Evolutionary conservation across 2,797 vertebrate genomes (phyloP).

Genomic region (Triplophysa bombifrons): DNA sequence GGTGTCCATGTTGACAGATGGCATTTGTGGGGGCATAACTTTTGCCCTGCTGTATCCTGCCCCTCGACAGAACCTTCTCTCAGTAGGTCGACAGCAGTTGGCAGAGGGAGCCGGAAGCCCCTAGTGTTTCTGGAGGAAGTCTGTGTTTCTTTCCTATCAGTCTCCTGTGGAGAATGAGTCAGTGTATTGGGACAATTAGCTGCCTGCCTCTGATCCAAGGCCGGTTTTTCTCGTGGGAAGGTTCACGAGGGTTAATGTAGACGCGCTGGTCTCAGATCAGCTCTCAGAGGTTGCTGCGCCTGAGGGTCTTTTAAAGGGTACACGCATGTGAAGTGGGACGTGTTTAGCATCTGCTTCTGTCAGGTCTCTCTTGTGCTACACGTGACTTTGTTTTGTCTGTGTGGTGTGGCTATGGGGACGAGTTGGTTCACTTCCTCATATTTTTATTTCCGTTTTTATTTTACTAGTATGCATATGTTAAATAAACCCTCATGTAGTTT

Average conservation of each 20-base stretch:
- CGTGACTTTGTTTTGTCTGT: slow-evolving; percentile 52
- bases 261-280: slow-evolving; percentile 6
- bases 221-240: background rate
- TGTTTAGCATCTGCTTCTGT: slow-evolving; percentile 55
- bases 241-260: background rate
- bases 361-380: slow-evolving; percentile 50
- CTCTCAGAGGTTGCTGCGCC: slow-evolving; percentile 8
- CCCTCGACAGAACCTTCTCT: slow-evolving; percentile 59
- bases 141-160: slow-evolving; percentile 68
- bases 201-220: slow-evolving; percentile 42
- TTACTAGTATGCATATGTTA: too few relatives aligned
- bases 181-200: slow-evolving; percentile 55
- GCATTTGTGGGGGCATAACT: slow-evolving; percentile 51
- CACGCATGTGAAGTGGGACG: slow-evolving; percentile 50
- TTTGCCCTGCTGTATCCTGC: slow-evolving; percentile 50
- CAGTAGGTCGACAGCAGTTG: slow-evolving; percentile 71
- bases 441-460: background rate
- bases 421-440: slow-evolving; percentile 18
- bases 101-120: slow-evolving; percentile 74
- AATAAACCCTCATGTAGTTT: too few relatives aligned
- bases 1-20: slow-evolving; percentile 59
- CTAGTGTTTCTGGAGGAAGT: slow-evolving; percentile 74
- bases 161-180: slow-evolving; percentile 63
- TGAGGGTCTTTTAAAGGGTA: slow-evolving; percentile 29
- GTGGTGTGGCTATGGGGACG: slow-evolving; percentile 36